Evolutionary conservation across 2,797 vertebrate genomes (phyloP).

Genomic region (Onychomys arenicola): DNA sequence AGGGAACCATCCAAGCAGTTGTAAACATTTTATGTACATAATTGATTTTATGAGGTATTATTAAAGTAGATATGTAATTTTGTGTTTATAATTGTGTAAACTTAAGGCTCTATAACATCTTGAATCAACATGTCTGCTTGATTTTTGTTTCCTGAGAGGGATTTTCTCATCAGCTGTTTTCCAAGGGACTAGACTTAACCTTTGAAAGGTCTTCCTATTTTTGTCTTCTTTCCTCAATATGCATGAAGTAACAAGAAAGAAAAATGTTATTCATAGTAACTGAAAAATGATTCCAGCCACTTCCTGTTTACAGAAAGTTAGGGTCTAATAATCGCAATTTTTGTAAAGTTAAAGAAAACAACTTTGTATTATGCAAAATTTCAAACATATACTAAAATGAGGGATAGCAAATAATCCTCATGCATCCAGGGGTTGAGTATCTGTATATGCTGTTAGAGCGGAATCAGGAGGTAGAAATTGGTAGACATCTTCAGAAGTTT

Average conservation of each 20-base stretch:
- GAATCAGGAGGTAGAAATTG: background rate
- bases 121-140: background rate
- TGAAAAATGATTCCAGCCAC: conserved; percentile 22
- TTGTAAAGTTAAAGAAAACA: background rate
- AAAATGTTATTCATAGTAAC: background rate
- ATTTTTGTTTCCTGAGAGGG: background rate
- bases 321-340: background rate
- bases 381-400: conserved; percentile 2
- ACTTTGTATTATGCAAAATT: conserved; percentile 22
- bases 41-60: background rate
- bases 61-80: conserved; percentile 16
- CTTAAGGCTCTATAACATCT: background rate
- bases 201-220: conserved; percentile 30
- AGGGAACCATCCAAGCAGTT: background rate
- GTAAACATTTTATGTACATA: background rate
- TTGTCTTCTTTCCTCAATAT: conserved; percentile 16
- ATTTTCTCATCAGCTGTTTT: background rate
- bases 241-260: conserved; percentile 1
- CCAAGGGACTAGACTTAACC: background rate
- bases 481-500: background rate
- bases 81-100: conserved; percentile 1
- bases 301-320: background rate
- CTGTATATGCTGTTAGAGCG: background rate
- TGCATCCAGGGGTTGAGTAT: background rate
- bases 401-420: background rate